These are phyloP conservation scores for Microvelia longipes DNA, from an alignment of 1,140 invertebrate species.

Conservation along the genomic window DNA sequence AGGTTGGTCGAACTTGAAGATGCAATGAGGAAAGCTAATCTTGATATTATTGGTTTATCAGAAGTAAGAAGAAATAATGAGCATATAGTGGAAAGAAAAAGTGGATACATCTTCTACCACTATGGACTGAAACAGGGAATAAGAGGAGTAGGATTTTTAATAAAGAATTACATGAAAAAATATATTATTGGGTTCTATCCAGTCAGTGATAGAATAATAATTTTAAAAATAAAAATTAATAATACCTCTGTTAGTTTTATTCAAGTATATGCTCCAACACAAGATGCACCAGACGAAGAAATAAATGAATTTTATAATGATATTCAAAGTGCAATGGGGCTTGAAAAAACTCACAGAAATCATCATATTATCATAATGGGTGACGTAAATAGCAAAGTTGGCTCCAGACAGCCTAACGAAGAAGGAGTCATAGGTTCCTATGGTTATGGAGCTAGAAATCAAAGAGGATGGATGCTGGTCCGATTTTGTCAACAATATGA, in stretches of 20 bases:
- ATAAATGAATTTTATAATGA: neutral
- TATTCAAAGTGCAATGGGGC: neutral
- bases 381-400: neutral
- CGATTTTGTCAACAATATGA: neutral
- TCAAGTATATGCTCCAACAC: neutral
- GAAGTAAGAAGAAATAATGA: neutral
- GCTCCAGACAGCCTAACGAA: neutral
- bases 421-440: neutral
- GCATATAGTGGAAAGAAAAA: neutral
- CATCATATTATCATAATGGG: neutral
- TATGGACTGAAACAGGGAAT: neutral
- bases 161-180: neutral
- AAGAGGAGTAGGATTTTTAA: neutral
- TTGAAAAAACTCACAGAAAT: neutral
- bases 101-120: neutral
- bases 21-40: neutral
- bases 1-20: neutral
- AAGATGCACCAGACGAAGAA: neutral
- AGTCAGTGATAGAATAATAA: neutral
- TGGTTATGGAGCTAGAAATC: neutral
- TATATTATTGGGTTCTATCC: neutral
- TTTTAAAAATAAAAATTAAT: neutral
- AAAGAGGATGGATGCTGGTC: neutral
- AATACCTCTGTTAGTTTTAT: neutral
- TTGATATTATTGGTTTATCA: neutral